A percentile compares a stretch with the other conserved stretches of the same genome.
Evolutionary conservation across 64 coral and sea anemone species (phyloP).

Genomic region (Pocillopora verrucosa): DNA sequence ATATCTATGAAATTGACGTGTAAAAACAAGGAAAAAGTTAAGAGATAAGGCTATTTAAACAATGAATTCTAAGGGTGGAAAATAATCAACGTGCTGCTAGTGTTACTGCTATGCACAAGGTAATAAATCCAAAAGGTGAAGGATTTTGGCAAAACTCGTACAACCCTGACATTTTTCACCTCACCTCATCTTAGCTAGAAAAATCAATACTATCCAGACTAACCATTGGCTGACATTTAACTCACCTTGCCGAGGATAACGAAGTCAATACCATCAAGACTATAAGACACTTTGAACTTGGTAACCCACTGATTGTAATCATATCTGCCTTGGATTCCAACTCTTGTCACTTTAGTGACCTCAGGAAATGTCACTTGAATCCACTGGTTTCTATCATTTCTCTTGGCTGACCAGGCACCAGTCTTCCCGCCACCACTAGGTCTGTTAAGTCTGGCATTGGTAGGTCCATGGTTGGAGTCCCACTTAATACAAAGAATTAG

Average conservation of each 20-base stretch:
- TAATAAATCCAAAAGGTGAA: too few species aligned
- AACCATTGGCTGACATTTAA: neutral
- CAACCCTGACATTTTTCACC: too few species aligned
- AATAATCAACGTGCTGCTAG: too few species aligned
- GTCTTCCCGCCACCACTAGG: neutral
- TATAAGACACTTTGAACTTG: neutral
- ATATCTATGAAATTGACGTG: neutral
- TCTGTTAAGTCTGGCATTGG: neutral
- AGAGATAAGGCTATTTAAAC: neutral
- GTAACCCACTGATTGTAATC: neutral
- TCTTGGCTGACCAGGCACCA: neutral
- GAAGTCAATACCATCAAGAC: neutral
- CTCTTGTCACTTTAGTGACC: neutral
- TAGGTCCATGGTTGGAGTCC: neutral
- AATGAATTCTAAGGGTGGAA: neutral
- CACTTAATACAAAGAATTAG: neutral
- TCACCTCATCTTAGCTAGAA: too few species aligned
- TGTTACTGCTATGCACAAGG: too few species aligned
- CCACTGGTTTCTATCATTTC: conserved; percentile 5
- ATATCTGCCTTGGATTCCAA: conserved; percentile 8
- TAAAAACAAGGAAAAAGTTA: neutral
- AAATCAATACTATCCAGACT: too few species aligned
- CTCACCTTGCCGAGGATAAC: neutral
- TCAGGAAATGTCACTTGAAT: conserved; percentile 4
- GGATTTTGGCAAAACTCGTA: too few species aligned